Evolutionary conservation across 2,113 vertebrate species (phyloP).

Genomic region (Malurus cyaneus): DNA sequence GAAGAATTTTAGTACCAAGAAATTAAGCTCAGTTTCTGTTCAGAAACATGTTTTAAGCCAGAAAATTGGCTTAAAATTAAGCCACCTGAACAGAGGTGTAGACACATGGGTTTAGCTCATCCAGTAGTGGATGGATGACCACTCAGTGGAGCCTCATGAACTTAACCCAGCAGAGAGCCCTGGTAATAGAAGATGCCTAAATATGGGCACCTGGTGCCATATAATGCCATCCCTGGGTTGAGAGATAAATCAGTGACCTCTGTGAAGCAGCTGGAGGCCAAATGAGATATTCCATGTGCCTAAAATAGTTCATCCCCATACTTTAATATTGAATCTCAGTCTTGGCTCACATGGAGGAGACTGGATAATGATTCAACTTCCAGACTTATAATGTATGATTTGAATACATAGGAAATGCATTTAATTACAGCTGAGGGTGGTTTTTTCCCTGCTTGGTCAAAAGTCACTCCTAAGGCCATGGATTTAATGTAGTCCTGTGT

Average conservation of each 20-base stretch:
- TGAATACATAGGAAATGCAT: neutral
- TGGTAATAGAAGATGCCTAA: neutral
- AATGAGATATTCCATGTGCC: neutral
- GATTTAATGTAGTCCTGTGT: neutral
- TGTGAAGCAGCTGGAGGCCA: neutral
- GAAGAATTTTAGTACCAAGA: neutral
- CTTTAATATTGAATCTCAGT: neutral
- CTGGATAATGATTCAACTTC: neutral
- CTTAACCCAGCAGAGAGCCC: neutral
- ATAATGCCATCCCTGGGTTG: neutral
- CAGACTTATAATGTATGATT: neutral
- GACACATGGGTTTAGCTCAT: neutral
- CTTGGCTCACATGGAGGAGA: neutral
- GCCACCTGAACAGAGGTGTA: neutral
- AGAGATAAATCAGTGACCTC: neutral
- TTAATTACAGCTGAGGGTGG: neutral
- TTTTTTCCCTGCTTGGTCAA: neutral
- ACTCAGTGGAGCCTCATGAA: neutral
- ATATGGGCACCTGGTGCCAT: neutral
- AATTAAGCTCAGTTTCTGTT: neutral
- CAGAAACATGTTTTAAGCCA: too few relatives aligned
- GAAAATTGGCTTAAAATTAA: neutral
- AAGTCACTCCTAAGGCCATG: neutral
- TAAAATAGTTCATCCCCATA: neutral
- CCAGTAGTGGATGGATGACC: fast-evolving